Evolutionary conservation across 1,140 invertebrate species (phyloP).

Genomic region (Meloidogyne hapla): DNA sequence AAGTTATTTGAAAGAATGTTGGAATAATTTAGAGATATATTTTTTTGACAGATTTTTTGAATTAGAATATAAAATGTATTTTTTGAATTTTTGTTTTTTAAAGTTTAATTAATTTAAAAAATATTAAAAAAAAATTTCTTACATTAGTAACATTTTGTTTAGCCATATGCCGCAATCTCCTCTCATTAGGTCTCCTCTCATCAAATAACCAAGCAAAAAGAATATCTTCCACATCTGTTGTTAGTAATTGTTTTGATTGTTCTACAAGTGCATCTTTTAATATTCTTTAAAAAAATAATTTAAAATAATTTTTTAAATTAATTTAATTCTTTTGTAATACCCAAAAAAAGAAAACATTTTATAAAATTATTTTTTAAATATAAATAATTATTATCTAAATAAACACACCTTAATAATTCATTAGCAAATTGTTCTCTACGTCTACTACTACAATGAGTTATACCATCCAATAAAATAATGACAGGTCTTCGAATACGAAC

Average conservation of each 20-base stretch:
- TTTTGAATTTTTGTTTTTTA: no score
- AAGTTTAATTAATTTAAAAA: no score
- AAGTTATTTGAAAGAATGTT: no score
- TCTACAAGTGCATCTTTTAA: not conserved
- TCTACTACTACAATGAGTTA: not conserved
- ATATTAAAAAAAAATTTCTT: not conserved
- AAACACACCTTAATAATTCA: not conserved
- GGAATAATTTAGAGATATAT: no score
- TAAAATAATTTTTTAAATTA: not conserved
- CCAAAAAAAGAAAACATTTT: no score
- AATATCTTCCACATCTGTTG: conserved; percentile 1
- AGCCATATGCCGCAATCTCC: conserved; percentile 8
- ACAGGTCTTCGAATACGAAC: conserved; percentile 10
- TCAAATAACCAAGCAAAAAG: conserved; percentile 7
- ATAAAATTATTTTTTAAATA: no score
- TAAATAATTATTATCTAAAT: not conserved
- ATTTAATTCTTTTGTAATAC: no score
- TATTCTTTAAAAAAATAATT: not conserved
- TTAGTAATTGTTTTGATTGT: not conserved
- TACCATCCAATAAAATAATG: conserved; percentile 17
- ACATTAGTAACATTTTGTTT: conserved; percentile 8
- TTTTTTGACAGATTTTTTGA: no score
- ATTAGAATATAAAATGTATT: no score
- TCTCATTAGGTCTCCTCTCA: conserved; percentile 19
- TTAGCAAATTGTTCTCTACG: not conserved